Evolutionary conservation across 2,113 vertebrate genomes (phyloP).

Genomic region (Sisor rabdophorus): DNA sequence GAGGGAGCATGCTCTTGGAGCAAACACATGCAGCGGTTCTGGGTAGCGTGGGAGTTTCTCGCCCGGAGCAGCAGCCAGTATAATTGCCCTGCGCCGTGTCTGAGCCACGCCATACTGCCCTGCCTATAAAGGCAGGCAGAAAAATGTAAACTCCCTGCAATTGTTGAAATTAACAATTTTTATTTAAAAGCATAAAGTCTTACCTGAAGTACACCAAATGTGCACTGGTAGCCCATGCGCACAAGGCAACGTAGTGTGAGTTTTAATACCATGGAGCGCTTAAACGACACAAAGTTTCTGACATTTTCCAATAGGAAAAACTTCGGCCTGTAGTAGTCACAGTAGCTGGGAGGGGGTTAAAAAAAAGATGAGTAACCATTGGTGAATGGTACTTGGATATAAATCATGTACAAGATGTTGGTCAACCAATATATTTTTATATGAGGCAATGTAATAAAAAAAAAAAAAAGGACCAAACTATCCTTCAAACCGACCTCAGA

Average conservation of each 20-base stretch:
- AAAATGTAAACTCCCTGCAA: background rate
- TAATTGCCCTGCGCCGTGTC: conserved; percentile 87
- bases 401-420: background rate
- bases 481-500: conserved; percentile 73
- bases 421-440: background rate
- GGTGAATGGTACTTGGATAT: background rate
- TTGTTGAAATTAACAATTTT: too few relatives aligned
- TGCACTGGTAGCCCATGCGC: conserved; percentile 97
- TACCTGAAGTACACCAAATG: conserved; percentile 92
- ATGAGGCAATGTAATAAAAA: background rate
- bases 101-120: conserved; percentile 93
- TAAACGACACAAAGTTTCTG: conserved; percentile 94
- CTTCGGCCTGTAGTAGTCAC: conserved; percentile 92
- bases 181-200: conserved; percentile 20
- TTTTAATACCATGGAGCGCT: conserved; percentile 94
- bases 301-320: conserved; percentile 95
- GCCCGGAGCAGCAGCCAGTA: conserved; percentile 86
- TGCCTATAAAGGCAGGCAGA: conserved; percentile 64
- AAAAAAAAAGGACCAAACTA: too few relatives aligned
- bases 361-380: background rate
- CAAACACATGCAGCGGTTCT: conserved; percentile 88
- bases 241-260: conserved; percentile 91
- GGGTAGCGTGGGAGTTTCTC: conserved; percentile 89
- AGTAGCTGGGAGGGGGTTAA: conserved; percentile 75
- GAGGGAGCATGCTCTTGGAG: conserved; percentile 86